Base-by-base conservation (phyloP, 2,113 vertebrate species). In the Bombycilla garrulus region DNA sequence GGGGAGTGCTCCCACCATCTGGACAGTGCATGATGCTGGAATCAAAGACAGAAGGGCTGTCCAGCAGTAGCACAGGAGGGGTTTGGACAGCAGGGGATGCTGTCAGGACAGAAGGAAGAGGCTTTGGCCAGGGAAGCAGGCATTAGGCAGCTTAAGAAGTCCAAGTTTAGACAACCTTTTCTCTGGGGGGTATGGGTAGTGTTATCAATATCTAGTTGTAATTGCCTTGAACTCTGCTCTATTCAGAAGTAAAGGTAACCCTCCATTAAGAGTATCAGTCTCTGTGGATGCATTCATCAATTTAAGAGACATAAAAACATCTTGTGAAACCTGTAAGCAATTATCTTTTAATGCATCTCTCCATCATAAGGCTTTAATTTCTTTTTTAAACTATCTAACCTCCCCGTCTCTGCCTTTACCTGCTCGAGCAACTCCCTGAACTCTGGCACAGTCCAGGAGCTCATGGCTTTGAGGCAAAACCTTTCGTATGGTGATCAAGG, bases 291-390 rank as follows among this genome's bases (percentile, higher is more conserved):
- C 50, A 85, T 82, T 58, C 62, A 51, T 93, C 90, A 94, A 51
- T 76, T 92, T 70, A 82, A 71, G 74, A 96, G 74, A 40, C 56
- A 83, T 86, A 91, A 93, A 96, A 93, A 85, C 66, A 94, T 62
- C 66, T 90, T 61, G 66, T 56, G 90, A 83, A 93, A 77, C n/a
- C 35, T 71, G 58, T 82, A 90, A 90, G 79, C 51, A 93, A 86
- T 91, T 94, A 77, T 70, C 71, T 92, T 81, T 74, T 90, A 88
- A 92, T 66, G 35, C 78, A 87, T 61, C 35, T 29, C 14, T 86
- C 50, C 42, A 86, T 84, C 57, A 50, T 42, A 76, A 58, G 58
- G 45, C 11, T 82, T 91, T 86, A 56, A 82, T 94, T 88, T 92
- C 60, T 77, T 89, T 88, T 77, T 80, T 73, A 70, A 85, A 86